These are phyloP conservation scores for Anthophora plumipes DNA, from an alignment of 2,888 invertebrate species.

Conservation along the genomic window DNA sequence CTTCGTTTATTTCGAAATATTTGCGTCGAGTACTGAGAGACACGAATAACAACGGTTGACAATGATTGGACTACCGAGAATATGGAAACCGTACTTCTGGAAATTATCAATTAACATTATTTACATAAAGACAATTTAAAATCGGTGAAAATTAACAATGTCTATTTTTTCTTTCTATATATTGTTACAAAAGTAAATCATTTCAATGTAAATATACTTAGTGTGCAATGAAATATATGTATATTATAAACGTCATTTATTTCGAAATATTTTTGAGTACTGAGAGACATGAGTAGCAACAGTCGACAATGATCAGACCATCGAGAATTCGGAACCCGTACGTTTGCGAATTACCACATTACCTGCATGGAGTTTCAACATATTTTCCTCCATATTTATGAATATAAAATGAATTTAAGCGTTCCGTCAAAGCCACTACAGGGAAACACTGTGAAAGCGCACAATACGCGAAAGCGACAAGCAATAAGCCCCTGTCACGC, in stretches of 20 bases:
- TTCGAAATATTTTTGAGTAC: not conserved
- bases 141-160: no score
- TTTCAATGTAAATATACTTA: no score
- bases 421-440: not conserved
- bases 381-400: not conserved
- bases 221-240: no score
- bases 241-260: no score
- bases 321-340: not conserved
- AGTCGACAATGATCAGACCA: not conserved
- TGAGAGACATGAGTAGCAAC: not conserved
- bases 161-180: no score
- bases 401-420: not conserved
- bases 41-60: not conserved
- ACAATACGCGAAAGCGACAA: not conserved
- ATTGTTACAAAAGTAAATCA: no score
- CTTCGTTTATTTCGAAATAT: not conserved
- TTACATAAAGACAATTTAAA: no score
- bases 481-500: not conserved
- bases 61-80: not conserved
- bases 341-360: not conserved
- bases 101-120: not conserved
- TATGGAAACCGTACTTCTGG: not conserved
- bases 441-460: not conserved
- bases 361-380: not conserved
- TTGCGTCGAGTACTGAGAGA: not conserved